phyloP scores from a whole-genome alignment of 2,113 vertebrate species.

The Epinephelus lanceolatus region DNA sequence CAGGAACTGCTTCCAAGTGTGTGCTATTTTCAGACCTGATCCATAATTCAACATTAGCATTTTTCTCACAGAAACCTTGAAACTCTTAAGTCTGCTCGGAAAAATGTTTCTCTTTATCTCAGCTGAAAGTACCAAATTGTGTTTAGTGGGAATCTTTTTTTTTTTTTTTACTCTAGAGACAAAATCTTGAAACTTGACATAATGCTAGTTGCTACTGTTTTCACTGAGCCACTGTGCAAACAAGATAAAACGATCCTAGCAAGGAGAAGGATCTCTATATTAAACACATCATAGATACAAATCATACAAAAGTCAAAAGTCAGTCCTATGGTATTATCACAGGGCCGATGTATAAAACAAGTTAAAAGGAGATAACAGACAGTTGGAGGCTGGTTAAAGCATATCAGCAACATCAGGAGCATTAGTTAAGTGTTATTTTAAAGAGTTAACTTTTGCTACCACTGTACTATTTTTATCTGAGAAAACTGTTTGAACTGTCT shows the following conservation, averaged over 20 bases:
- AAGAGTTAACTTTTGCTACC: not conserved
- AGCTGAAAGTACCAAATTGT: slow-evolving; percentile 15
- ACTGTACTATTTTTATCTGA: not conserved
- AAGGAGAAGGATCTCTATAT: not conserved
- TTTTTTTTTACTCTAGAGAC: not conserved
- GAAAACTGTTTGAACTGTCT: not conserved
- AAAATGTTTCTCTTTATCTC: slow-evolving; percentile 59
- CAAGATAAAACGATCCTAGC: not conserved
- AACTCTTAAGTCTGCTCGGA: slow-evolving; percentile 58
- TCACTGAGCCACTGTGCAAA: not conserved
- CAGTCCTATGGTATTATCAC: not conserved
- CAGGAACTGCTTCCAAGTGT: slow-evolving; percentile 80
- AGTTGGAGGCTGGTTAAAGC: not conserved
- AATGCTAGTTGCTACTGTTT: not conserved
- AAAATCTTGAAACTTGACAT: slow-evolving; percentile 12
- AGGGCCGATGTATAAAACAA: not conserved
- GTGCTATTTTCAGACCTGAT: slow-evolving; percentile 85
- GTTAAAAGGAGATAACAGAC: not conserved
- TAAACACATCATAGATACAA: not conserved
- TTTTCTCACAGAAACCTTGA: slow-evolving; percentile 79
- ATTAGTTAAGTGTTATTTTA: not conserved
- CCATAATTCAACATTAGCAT: slow-evolving; percentile 84
- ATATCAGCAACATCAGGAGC: not conserved
- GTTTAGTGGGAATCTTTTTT: not conserved
- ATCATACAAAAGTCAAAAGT: not conserved